Base-by-base conservation (phyloP, 2,113 vertebrate genomes). In the Elephas maximus region DNA sequence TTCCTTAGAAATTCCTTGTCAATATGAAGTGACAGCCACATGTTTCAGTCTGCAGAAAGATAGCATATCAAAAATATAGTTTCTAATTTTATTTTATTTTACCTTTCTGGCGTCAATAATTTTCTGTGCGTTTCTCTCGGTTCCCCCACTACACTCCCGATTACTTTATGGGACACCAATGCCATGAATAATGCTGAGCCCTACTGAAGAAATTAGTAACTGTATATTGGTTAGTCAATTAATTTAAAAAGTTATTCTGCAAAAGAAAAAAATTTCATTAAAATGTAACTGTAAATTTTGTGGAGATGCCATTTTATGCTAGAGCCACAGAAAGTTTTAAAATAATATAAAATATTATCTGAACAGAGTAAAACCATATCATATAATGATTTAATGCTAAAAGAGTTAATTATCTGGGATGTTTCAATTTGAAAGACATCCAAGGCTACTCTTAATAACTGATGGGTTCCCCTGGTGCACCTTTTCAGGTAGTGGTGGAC, bases 261-360 rank as follows among this genome's bases (percentile, higher is more conserved):
- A 77, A 91, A 87, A 82, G 11, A 6, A 85, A 45, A 37, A 67
- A 18, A 78, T 92, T 91, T 44, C 74, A 91, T 85, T 85, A 85
- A 69, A 71, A 83, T 8, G 4, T 74, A 80, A 44, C 76, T 26
- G 9, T 53, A 63, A 74, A 17, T 62, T 88, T 76, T 41, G 71
- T 45, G 10, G 48, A 78, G 24, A 85, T 76, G 7, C 0, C 9
- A 89, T 37, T 80, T 65, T 48, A 86, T 88, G 10, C 3, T 60
- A 73, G n/a, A 93, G 73, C 14, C 8, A 88, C 15, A 74, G 26
- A 88, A 79, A 2, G 45, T 45, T 63, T 57, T 62, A 51, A 94
- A 90, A 71, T 71, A 20, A 7, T 62, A 26, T 45, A 71, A 44
- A 84, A n/a, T 57, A 71, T 65, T 81, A 0, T 79, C 20, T 81